phyloP scores from a whole-genome alignment of 1,140 invertebrate species.

The Leptinotarsa texana region DNA sequence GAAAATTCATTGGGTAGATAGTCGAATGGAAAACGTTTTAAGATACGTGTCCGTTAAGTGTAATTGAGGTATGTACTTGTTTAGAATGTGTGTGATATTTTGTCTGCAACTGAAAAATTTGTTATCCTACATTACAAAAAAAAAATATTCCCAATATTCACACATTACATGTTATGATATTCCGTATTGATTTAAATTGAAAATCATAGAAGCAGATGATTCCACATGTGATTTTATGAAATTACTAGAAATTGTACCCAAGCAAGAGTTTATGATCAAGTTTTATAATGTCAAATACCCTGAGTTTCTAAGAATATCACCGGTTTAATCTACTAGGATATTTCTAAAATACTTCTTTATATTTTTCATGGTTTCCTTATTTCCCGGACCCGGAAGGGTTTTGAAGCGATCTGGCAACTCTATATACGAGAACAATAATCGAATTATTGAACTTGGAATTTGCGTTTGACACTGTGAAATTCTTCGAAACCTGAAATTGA shows the following conservation, averaged over 20 bases:
- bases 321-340: neutral
- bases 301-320: neutral
- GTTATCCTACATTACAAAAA: neutral
- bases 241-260: too few relatives aligned
- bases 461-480: neutral
- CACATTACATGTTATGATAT: neutral
- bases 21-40: neutral
- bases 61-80: neutral
- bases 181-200: too few relatives aligned
- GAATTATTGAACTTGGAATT: neutral
- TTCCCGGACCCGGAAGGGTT: neutral
- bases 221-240: neutral
- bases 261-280: neutral
- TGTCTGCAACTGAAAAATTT: neutral
- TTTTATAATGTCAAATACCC: neutral
- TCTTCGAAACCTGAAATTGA: neutral
- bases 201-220: too few relatives aligned
- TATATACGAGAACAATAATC: neutral
- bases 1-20: neutral
- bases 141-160: conserved; percentile 1
- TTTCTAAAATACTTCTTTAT: neutral
- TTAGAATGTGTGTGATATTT: neutral
- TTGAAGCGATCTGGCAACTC: neutral
- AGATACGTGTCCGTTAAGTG: neutral
- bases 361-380: neutral